phyloP scores from a whole-genome alignment of 2,113 vertebrate genomes.

The Bujurquina vittata region DNA sequence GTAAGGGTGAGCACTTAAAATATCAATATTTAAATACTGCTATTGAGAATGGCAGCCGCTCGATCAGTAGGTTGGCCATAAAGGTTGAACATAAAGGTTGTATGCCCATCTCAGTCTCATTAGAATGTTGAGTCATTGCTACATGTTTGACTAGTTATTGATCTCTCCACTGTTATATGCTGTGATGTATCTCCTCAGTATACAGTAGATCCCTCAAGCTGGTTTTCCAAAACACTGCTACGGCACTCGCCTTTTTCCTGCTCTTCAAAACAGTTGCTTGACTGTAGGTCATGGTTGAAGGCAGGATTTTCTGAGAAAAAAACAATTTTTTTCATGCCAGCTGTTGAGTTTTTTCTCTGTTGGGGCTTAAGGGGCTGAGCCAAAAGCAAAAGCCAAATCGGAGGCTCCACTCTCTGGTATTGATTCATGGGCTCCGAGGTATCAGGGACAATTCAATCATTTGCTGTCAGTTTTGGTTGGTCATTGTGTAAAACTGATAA shows the following conservation, averaged over 20 bases:
- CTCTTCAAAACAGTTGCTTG: neutral
- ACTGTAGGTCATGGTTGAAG: constrained; percentile 23
- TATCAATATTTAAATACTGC: neutral
- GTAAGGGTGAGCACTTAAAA: neutral
- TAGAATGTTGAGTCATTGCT: neutral
- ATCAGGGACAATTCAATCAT: constrained; percentile 6
- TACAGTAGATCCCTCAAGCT: neutral
- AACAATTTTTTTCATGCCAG: constrained; percentile 5
- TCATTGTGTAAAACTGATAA: neutral
- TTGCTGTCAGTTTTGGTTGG: constrained; percentile 8
- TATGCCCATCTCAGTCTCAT: neutral
- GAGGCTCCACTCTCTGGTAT: neutral
- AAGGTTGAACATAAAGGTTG: neutral
- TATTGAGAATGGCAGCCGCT: neutral
- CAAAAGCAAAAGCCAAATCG: constrained; percentile 20
- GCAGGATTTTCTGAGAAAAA: constrained; percentile 8
- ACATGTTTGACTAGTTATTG: neutral
- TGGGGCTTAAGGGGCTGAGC: neutral
- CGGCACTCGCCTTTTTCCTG: neutral
- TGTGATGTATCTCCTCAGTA: neutral
- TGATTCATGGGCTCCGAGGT: neutral
- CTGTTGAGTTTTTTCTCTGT: constrained; percentile 6
- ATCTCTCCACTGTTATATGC: neutral
- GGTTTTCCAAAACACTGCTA: constrained; percentile 2
- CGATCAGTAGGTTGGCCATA: neutral